These are phyloP conservation scores for Lasioglossum calceatum DNA, from an alignment of 2,888 invertebrate genomes.

Conservation along the genomic window DNA sequence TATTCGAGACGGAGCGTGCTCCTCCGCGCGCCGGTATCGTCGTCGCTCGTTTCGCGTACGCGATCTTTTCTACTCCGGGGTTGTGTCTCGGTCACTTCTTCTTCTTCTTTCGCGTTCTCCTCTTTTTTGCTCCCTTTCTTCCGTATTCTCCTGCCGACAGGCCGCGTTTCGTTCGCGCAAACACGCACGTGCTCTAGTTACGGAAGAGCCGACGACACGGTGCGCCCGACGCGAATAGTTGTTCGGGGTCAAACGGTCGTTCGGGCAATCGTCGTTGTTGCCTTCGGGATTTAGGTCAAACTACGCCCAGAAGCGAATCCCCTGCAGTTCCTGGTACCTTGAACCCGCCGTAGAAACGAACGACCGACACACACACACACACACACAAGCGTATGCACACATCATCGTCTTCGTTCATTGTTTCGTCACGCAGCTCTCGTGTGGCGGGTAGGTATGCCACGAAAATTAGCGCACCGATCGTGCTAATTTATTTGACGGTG, in stretches of 20 bases:
- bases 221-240: slow-evolving; percentile 51
- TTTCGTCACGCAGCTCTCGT: slow-evolving; percentile 13
- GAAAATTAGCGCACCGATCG: slow-evolving; percentile 1
- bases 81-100: not conserved
- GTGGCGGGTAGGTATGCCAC: not conserved
- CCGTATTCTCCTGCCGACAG: not conserved
- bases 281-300: slow-evolving; percentile 64
- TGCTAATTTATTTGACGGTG: not conserved
- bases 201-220: slow-evolving; percentile 22
- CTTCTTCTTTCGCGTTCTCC: not conserved
- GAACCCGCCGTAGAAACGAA: slow-evolving; percentile 38
- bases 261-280: slow-evolving; percentile 61
- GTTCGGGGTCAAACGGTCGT: slow-evolving; percentile 67
- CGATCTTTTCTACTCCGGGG: not conserved
- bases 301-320: slow-evolving; percentile 57
- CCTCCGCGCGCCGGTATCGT: not conserved
- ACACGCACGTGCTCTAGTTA: slow-evolving; percentile 45
- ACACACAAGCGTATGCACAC: not conserved
- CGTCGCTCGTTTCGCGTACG: not conserved
- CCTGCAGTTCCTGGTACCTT: slow-evolving; percentile 53
- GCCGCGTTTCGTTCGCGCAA: slow-evolving; percentile 15
- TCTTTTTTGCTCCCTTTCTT: not conserved
- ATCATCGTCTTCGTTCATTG: slow-evolving; percentile 6
- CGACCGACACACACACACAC: not conserved
- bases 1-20: slow-evolving; percentile 30